Percentiles rank a stretch among this genome's conserved stretches.
These are phyloP conservation scores for Steatornis caripensis DNA, from an alignment of 2,113 vertebrate species.

Conservation along the genomic window DNA sequence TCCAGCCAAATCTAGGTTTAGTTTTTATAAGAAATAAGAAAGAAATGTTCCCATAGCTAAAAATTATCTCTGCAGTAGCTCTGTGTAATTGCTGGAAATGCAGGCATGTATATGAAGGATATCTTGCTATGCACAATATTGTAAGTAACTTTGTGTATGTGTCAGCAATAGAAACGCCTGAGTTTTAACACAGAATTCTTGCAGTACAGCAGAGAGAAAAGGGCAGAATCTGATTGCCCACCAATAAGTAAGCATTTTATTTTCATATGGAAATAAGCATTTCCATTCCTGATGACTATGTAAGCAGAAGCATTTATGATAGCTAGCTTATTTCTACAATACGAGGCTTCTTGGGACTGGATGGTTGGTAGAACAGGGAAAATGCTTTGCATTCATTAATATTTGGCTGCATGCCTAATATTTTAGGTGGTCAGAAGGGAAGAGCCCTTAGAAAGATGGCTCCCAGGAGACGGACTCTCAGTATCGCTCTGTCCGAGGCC, in stretches of 20 bases:
- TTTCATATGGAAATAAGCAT: background rate
- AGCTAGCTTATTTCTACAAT: background rate
- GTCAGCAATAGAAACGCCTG: slow-evolving; percentile 6
- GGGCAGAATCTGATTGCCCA: background rate
- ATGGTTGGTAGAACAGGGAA: background rate
- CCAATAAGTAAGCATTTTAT: background rate
- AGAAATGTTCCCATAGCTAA: background rate
- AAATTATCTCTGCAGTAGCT: slow-evolving; percentile 1
- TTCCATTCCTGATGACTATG: background rate
- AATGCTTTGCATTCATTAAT: background rate
- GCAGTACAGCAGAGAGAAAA: background rate
- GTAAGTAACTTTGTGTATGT: background rate
- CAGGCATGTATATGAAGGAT: background rate
- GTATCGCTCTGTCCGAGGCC: background rate
- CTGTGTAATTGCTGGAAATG: background rate
- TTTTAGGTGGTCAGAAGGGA: background rate
- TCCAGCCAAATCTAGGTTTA: background rate
- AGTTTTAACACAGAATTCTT: background rate
- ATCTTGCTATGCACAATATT: background rate
- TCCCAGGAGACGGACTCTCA: background rate
- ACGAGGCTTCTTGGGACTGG: background rate
- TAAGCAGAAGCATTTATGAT: background rate
- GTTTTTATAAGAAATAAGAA: background rate
- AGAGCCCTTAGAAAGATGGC: background rate
- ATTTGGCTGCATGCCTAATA: background rate